Conservation (phyloP, 2,797 vertebrate species). For the Arnoldichthys spilopterus region DNA sequence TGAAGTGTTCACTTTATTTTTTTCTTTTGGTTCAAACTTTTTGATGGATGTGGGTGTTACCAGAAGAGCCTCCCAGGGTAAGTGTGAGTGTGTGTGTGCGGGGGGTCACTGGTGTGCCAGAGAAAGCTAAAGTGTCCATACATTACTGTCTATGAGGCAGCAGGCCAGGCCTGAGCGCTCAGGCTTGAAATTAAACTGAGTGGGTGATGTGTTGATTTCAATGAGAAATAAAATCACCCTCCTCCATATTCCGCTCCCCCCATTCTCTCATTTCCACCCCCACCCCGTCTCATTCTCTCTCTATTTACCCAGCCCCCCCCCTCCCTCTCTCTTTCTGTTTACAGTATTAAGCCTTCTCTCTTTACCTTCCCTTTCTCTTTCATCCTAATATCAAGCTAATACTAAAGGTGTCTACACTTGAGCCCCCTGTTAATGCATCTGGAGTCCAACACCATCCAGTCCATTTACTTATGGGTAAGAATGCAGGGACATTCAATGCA, state of each 20-base stretch:
- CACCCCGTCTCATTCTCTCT: not conserved
- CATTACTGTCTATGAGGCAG: conserved; percentile 50
- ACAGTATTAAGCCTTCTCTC: not conserved
- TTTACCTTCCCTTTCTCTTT: not conserved
- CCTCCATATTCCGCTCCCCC: not conserved
- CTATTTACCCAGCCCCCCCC: not conserved
- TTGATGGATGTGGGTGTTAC: not conserved
- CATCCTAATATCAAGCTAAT: conserved; percentile 32
- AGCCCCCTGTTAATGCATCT: too few relatives aligned
- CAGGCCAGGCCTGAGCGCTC: conserved; percentile 66
- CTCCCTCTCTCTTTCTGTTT: not conserved
- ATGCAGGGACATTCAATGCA: too few relatives aligned
- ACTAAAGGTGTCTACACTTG: too few relatives aligned
- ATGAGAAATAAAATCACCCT: conserved; percentile 40
- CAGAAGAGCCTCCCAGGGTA: not conserved
- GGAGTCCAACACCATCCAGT: too few relatives aligned
- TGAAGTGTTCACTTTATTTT: not conserved
- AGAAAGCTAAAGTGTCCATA: conserved; percentile 60
- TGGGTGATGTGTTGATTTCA: conserved; percentile 66
- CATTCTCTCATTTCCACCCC: not conserved
- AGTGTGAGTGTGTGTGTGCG: not conserved
- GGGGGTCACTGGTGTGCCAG: conserved; percentile 58
- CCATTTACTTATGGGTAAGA: too few relatives aligned
- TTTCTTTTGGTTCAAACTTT: not conserved
- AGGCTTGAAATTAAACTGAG: conserved; percentile 72